Evolutionary conservation across 1,140 invertebrate species (phyloP).

Genomic region (Drosophila ananassae): DNA sequence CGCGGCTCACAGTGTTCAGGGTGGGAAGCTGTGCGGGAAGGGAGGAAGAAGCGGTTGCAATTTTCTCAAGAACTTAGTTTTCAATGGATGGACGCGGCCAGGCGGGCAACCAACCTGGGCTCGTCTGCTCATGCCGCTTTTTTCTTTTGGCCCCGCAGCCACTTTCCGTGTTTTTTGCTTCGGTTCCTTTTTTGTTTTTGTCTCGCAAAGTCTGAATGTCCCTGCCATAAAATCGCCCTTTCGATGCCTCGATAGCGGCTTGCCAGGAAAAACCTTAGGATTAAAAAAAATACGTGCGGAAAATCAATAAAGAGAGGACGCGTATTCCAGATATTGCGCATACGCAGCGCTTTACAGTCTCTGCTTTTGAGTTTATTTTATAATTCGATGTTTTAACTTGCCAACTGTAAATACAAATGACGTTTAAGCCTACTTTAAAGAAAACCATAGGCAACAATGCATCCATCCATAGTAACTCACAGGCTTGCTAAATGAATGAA

Average conservation of each 20-base stretch:
- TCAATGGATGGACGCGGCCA: neutral
- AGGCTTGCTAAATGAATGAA: neutral
- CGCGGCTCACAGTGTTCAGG: slow-evolving; percentile 30
- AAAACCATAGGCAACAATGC: slow-evolving; percentile 48
- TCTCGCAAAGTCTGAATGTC: neutral
- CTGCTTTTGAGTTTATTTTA: slow-evolving; percentile 9
- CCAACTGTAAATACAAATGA: slow-evolving; percentile 40
- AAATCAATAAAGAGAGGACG: slow-evolving; percentile 60
- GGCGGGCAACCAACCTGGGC: slow-evolving; percentile 13
- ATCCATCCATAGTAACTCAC: neutral
- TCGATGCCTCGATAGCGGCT: slow-evolving; percentile 20
- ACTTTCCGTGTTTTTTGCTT: slow-evolving; percentile 51
- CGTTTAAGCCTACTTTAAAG: slow-evolving; percentile 24
- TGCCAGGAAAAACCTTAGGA: slow-evolving; percentile 6
- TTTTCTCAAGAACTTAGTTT: slow-evolving; percentile 69
- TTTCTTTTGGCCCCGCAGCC: slow-evolving; percentile 53
- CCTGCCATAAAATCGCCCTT: slow-evolving; percentile 26
- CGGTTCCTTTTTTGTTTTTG: slow-evolving; percentile 20
- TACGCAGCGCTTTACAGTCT: slow-evolving; percentile 48
- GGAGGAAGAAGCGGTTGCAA: slow-evolving; percentile 19
- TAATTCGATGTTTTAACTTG: slow-evolving; percentile 39
- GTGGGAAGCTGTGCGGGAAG: neutral
- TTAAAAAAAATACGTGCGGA: slow-evolving; percentile 36
- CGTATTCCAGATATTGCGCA: slow-evolving; percentile 41
- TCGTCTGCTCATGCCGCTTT: slow-evolving; percentile 23